Evolutionary conservation across 53 echinoderm and acorn worm genomes (phyloP).

Genomic region (Astropecten irregularis): DNA sequence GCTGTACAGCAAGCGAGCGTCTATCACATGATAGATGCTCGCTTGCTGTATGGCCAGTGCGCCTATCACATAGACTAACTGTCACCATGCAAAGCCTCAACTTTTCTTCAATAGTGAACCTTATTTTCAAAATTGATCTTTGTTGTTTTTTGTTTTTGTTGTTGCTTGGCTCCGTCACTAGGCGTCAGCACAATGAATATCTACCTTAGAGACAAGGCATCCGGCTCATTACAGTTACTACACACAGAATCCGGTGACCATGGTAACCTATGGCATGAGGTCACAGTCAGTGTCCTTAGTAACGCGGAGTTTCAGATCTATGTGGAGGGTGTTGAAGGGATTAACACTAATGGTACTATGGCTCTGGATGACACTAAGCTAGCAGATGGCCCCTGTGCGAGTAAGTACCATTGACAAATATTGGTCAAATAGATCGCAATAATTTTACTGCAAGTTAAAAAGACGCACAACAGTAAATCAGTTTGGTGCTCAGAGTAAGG

Average conservation of each 20-base stretch:
- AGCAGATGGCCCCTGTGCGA: constrained; percentile 11
- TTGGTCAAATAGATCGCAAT: background rate
- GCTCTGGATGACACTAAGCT: constrained; percentile 58
- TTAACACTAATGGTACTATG: constrained; percentile 46
- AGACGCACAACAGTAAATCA: too few species aligned
- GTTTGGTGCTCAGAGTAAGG: too few species aligned
- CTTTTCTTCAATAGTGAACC: too few species aligned
- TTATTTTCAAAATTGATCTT: too few species aligned
- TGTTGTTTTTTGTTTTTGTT: too few species aligned
- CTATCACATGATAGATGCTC: too few species aligned
- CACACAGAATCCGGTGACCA: constrained; percentile 30
- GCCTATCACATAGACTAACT: too few species aligned
- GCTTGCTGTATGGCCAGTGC: too few species aligned
- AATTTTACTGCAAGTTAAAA: too few species aligned
- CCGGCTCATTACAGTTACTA: background rate
- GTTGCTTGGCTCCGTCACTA: background rate
- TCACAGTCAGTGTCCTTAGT: constrained; percentile 2
- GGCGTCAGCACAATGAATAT: constrained; percentile 77
- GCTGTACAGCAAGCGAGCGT: too few species aligned
- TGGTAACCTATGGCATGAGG: constrained; percentile 49
- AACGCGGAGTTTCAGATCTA: constrained; percentile 46
- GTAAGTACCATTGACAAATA: constrained; percentile 34
- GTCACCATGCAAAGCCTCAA: too few species aligned
- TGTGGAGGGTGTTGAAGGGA: constrained; percentile 51
- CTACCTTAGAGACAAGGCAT: constrained; percentile 45